A percentile compares a stretch with the other conserved stretches of the same genome.
Evolutionary conservation across 2,797 vertebrate species (phyloP).

Genomic region (Cirrhinus molitorella): DNA sequence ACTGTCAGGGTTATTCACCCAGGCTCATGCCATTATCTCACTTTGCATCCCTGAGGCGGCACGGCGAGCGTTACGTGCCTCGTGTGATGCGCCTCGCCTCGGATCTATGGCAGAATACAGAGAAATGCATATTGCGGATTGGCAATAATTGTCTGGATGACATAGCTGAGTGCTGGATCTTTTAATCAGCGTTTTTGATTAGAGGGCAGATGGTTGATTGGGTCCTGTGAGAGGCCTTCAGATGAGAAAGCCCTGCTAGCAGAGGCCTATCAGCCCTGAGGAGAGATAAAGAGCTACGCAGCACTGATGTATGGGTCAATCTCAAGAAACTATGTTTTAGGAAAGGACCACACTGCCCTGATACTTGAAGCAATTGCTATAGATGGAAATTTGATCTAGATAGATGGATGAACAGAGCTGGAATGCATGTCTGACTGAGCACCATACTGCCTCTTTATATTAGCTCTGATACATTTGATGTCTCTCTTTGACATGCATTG

Average conservation of each 20-base stretch:
- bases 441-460: neutral
- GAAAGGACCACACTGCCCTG: neutral
- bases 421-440: no score
- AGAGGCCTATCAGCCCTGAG: neutral
- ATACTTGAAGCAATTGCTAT: neutral
- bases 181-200: slow-evolving; percentile 55
- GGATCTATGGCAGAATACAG: neutral
- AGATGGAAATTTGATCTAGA: neutral
- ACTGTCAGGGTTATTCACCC: slow-evolving; percentile 39
- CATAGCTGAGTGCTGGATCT: slow-evolving; percentile 48
- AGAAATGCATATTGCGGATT: neutral
- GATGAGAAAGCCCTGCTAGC: slow-evolving; percentile 24
- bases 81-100: neutral
- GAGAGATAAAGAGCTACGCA: slow-evolving; percentile 10
- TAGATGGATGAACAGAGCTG: neutral
- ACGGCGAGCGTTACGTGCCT: neutral
- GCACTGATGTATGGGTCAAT: slow-evolving; percentile 13
- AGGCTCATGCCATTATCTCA: slow-evolving; percentile 30
- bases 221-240: slow-evolving; percentile 39
- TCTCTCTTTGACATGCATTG: neutral
- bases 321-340: neutral
- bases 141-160: slow-evolving; percentile 50
- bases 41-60: neutral
- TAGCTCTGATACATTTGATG: neutral
- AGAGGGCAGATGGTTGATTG: slow-evolving; percentile 58